Conservation (phyloP, 1,140 invertebrate genomes). For the Drosophila sulfurigaster region DNA sequence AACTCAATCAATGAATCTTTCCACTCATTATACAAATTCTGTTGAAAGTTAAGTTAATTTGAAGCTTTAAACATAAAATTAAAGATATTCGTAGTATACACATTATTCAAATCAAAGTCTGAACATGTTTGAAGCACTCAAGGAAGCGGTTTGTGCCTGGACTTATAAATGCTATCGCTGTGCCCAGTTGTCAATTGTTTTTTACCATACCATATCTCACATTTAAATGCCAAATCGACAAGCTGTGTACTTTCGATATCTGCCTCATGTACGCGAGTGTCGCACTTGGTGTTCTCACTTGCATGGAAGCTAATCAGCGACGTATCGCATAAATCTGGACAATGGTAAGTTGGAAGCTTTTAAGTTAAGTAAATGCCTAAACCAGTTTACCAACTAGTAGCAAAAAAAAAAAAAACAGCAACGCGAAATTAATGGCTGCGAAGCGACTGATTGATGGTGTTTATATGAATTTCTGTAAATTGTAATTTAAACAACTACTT, state of each 20-base stretch:
- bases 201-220: constrained; percentile 48
- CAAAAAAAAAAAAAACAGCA: not conserved
- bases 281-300: constrained; percentile 16
- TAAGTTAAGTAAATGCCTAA: constrained; percentile 25
- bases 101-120: not conserved
- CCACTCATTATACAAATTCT: constrained; percentile 12
- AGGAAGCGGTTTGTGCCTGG: constrained; percentile 7
- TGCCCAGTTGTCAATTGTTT: constrained; percentile 18
- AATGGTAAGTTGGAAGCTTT: constrained; percentile 2
- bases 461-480: constrained; percentile 29
- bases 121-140: constrained; percentile 13
- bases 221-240: constrained; percentile 27
- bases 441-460: constrained; percentile 64
- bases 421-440: constrained; percentile 40
- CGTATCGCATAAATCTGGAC: not conserved
- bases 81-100: not conserved
- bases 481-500: constrained; percentile 11
- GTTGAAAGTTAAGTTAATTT: not conserved
- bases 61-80: constrained; percentile 3
- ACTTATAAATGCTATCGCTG: constrained; percentile 4
- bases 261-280: constrained; percentile 42
- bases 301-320: constrained; percentile 7
- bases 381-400: constrained; percentile 38
- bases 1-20: not conserved
- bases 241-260: constrained; percentile 35